Percentiles rank a stretch among this genome's conserved stretches.
Evolutionary conservation across 1,140 invertebrate genomes (phyloP).

Genomic region (Cydia pomonella): DNA sequence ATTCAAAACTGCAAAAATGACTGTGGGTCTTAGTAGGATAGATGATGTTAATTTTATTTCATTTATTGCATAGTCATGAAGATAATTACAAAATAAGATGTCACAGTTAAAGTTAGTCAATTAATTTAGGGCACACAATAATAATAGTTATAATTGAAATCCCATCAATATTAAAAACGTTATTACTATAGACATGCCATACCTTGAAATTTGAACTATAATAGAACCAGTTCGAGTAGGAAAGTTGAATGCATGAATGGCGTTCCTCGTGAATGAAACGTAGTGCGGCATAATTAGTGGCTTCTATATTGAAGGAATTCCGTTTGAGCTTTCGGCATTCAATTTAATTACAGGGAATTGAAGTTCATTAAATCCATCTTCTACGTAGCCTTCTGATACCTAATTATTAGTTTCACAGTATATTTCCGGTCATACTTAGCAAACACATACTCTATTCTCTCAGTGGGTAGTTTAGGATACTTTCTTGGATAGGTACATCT

Average conservation of each 20-base stretch:
- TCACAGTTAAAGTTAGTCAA: no score
- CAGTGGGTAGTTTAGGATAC: no score
- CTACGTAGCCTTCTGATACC: background rate
- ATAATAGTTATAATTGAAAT: background rate
- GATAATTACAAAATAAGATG: no score
- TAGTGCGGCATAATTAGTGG: conserved; percentile 10
- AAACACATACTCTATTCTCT: no score
- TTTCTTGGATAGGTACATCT: no score
- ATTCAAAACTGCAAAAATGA: no score
- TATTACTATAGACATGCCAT: background rate
- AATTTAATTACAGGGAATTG: background rate
- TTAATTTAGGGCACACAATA: no score
- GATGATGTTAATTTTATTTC: no score
- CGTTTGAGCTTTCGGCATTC: background rate
- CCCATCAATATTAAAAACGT: background rate
- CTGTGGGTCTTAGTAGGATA: no score
- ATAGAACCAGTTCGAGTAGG: conserved; percentile 8
- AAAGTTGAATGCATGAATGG: conserved; percentile 16
- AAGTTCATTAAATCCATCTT: background rate
- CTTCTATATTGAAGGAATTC: background rate
- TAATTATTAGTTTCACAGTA: no score
- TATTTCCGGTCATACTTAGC: no score
- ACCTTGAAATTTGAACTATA: background rate
- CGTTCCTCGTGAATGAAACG: conserved; percentile 8
- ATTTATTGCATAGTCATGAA: no score